Conservation (phyloP, 2,888 invertebrate genomes). For the Pyralis farinalis region DNA sequence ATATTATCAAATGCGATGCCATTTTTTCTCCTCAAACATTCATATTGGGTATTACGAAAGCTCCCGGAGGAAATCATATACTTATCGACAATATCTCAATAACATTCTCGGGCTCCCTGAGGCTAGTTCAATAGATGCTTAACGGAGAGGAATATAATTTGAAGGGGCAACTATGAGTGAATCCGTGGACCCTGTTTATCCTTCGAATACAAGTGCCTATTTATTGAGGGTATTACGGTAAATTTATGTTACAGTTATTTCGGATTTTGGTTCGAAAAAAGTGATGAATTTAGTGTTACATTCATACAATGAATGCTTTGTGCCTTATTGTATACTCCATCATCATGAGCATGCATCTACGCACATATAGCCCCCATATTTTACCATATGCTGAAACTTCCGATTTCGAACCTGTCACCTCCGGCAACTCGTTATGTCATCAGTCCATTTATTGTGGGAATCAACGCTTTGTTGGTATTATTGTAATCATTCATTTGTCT, state of each 20-base stretch:
- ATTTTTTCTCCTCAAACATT: conserved; percentile 1
- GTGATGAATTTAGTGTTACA: too few species aligned
- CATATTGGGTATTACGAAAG: not conserved
- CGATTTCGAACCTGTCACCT: too few species aligned
- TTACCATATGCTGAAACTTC: too few species aligned
- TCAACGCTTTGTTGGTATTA: too few species aligned
- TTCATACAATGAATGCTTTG: too few species aligned
- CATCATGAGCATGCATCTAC: too few species aligned
- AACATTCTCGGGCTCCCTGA: conserved; percentile 3
- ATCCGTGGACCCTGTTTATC: not conserved
- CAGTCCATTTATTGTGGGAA: too few species aligned
- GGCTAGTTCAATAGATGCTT: conserved; percentile 7
- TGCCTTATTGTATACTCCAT: too few species aligned
- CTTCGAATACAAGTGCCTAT: not conserved
- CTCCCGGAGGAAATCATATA: conserved; percentile 9
- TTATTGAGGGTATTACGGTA: not conserved
- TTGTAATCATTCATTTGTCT: too few species aligned
- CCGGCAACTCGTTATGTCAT: too few species aligned
- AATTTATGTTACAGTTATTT: not conserved
- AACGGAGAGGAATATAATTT: conserved; percentile 10
- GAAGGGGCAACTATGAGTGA: not conserved
- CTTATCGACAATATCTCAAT: conserved; percentile 8
- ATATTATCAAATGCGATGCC: not conserved
- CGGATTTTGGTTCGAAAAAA: too few species aligned
- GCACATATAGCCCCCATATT: too few species aligned